Percentiles rank a stretch among this genome's conserved stretches.
Conservation (phyloP, 2,888 invertebrate genomes). For the Harpalus rubripes region DNA sequence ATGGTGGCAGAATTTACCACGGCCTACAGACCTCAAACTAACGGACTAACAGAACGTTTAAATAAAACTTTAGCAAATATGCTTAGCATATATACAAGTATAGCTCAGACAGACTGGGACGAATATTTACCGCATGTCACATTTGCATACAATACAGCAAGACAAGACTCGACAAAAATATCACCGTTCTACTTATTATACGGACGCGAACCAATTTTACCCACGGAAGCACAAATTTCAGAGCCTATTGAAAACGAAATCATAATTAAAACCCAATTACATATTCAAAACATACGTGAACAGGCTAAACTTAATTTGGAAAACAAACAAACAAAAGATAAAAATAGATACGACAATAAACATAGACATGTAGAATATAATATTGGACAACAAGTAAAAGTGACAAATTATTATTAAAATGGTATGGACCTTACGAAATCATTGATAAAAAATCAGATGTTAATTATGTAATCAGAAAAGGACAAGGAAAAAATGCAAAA, state of each 20-base stretch:
- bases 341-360: slow-evolving; percentile 69
- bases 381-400: slow-evolving; percentile 69
- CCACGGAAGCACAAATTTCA: slow-evolving; percentile 68
- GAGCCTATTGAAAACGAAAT: not conserved
- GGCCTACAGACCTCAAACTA: slow-evolving; percentile 55
- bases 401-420: slow-evolving; percentile 70
- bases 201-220: slow-evolving; percentile 68
- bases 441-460: slow-evolving; percentile 68
- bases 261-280: slow-evolving; percentile 20
- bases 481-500: slow-evolving; percentile 28
- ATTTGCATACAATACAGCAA: slow-evolving; percentile 69
- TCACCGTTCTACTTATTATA: slow-evolving; percentile 69
- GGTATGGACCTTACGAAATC: slow-evolving; percentile 70
- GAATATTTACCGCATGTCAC: slow-evolving; percentile 69
- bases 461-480: slow-evolving; percentile 68
- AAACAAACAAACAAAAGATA: slow-evolving; percentile 68
- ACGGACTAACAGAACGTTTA: slow-evolving; percentile 70
- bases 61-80: slow-evolving; percentile 43
- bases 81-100: slow-evolving; percentile 37
- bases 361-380: slow-evolving; percentile 69
- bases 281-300: slow-evolving; percentile 52
- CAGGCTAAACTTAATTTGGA: slow-evolving; percentile 68
- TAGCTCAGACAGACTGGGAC: slow-evolving; percentile 42
- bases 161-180: slow-evolving; percentile 69
- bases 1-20: slow-evolving; percentile 67